Evolutionary conservation across 2,888 invertebrate species (phyloP), one percentile per base, ranked within the genome.

Genomic region (Heliconius erato): DNA sequence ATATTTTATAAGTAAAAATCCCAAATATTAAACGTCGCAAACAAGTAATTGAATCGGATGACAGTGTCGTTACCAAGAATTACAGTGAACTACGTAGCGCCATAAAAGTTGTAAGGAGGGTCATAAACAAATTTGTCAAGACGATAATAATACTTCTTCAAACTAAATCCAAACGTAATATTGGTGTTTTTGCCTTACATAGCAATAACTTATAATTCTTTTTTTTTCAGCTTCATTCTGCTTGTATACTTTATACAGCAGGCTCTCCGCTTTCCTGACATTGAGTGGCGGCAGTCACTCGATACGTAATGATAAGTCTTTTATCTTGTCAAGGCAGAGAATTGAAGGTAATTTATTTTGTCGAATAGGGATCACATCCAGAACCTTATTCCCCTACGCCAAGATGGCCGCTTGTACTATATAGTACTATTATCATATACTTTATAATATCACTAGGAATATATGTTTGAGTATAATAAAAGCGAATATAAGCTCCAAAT

Each of bases 51-150:
- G 72, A 72, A 49, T 72, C 26, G 26, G 7, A 63, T 44, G 14
- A 67, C 67, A 26, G 80, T 80, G 81, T 85, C 85, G 85, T 87
- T 85, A 85, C 83, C 78, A 77, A 72, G 19, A 87, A 86, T 87
- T 84, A 86, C 85, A 83, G 86, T 83, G 84, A 86, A 84, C 86
- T 83, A 82, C 83, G 84, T 80, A 63, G 72, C 78, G 82, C 84
- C 84, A 85, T 88, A 86, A 87, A 54, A 88, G 85, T 7, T 68
- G 67, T 78, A 32, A 79, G n/a, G 79, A 72, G 40, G 71, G 40
- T 19, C n/a, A 69, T 63, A 85, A 85, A 85, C 79, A 85, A 83
- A 85, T 83, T 80, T 77, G 82, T 82, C 84, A 79, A 78, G 65
- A 54, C 67, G 80, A 81, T 78, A 79, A 80, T 77, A 80, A n/a